A percentile compares a stretch with the other conserved stretches of the same genome.
Conservation (phyloP, 2,888 invertebrate genomes). For the Lissocephala sabroskyi region DNA sequence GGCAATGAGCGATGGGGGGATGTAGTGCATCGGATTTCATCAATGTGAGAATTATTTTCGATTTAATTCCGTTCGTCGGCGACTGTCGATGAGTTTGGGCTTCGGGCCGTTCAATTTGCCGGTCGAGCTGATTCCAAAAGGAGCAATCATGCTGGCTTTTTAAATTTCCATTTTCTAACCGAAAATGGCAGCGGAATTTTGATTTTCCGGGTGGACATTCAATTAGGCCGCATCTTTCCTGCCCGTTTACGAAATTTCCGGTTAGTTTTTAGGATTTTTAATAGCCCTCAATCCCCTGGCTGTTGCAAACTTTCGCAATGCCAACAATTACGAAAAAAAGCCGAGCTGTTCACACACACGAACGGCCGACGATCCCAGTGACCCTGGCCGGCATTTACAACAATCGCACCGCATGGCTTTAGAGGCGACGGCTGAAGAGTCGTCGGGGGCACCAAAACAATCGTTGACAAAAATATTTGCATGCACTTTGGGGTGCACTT, state of each 20-base stretch:
- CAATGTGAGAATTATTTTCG: slow-evolving; percentile 31
- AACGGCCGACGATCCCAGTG: not conserved
- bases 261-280: not conserved
- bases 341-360: slow-evolving; percentile 4
- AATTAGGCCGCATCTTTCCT: no score
- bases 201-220: no score
- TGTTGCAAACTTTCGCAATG: slow-evolving; percentile 36
- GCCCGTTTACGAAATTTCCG: no score
- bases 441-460: slow-evolving; percentile 32
- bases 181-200: no score
- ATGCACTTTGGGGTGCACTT: slow-evolving; percentile 53
- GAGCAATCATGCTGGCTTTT: no score
- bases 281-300: slow-evolving; percentile 9
- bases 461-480: slow-evolving; percentile 55
- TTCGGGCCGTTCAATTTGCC: no score
- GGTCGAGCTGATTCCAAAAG: no score
- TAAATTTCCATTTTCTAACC: no score
- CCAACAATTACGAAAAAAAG: slow-evolving; percentile 43
- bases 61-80: slow-evolving; percentile 21
- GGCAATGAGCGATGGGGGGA: not conserved
- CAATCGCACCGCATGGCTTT: slow-evolving; percentile 21
- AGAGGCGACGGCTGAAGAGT: no score
- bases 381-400: slow-evolving; percentile 22
- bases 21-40: slow-evolving; percentile 17
- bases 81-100: no score